Evolutionary conservation across 1,140 invertebrate genomes (phyloP), one percentile per base, ranked within the genome.

Genomic region (Leptonema lineaticorne): DNA sequence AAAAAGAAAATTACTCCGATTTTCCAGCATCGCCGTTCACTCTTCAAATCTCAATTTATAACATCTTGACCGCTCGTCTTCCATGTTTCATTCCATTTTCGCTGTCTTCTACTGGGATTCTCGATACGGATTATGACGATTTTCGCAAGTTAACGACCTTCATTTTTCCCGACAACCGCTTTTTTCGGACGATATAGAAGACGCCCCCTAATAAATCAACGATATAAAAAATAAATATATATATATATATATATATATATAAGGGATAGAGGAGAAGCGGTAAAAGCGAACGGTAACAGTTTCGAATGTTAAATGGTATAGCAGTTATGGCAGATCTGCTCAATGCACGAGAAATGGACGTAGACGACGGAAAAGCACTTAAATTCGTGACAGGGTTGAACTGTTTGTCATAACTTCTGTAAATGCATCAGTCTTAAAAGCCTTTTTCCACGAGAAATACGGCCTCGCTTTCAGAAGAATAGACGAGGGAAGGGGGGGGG

Each of bases 381-480:
- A 71, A 71, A 71, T 71, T 71, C 67, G 67, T 68, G 69, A 71
- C 69, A 64, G 66, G 62, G 68, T 66, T 63, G 68, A 71, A 71
- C 69, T 71, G 69, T 71, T 71, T 71, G 69, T 71, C 69, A 71
- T 71, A 71, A 71, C 69, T 71, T 68, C 29, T 65, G 69, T 59
- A 71, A 71, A 71, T 71, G 69, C 65, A 71, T 71, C 69, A 68
- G 57, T 67, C 66, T 71, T 71, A 71, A 71, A 71, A 71, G 69
- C 69, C 63, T 71, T 37, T 57, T 48, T 62, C 58, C n/a, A n/a
- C n/a, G n/a, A n/a, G n/a, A n/a, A n/a, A n/a, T n/a, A n/a, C n/a
- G n/a, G n/a, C n/a, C n/a, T n/a, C n/a, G n/a, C n/a, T n/a, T n/a
- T n/a, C n/a, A n/a, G n/a, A n/a, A n/a, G n/a, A n/a, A n/a, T n/a